A percentile compares a stretch with the other conserved stretches of the same genome.
Conservation (phyloP, 2,797 vertebrate genomes). For the Heteromormyrus szaboi region DNA sequence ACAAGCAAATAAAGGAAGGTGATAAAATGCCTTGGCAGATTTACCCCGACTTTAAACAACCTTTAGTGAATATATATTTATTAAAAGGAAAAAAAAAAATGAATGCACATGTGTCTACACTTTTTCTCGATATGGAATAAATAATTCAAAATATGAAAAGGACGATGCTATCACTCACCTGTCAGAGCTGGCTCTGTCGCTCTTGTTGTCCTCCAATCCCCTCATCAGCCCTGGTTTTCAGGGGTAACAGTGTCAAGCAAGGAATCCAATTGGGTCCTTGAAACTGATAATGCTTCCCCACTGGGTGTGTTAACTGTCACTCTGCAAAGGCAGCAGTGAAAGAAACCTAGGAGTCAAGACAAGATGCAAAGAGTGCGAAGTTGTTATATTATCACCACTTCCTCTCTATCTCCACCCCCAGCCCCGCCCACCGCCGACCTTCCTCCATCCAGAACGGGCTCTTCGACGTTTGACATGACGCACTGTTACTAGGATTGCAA, state of each 20-base stretch:
- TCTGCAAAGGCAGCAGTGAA: neutral
- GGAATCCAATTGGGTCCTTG: neutral
- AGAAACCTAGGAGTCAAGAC: neutral
- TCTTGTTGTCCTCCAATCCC: constrained; percentile 25
- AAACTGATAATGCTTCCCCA: neutral
- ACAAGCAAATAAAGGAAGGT: neutral
- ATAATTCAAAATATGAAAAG: neutral
- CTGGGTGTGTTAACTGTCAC: neutral
- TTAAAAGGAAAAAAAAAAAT: neutral
- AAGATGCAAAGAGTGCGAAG: neutral
- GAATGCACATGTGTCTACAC: neutral
- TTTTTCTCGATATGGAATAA: neutral
- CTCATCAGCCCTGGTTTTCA: constrained; percentile 28
- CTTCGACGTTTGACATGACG: constrained; percentile 23
- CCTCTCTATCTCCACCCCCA: neutral
- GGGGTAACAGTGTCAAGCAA: neutral
- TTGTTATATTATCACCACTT: constrained; percentile 6
- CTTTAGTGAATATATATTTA: neutral
- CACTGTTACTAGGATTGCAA: neutral
- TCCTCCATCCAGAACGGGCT: neutral
- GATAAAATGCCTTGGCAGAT: neutral
- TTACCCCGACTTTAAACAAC: neutral
- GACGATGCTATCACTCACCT: constrained; percentile 24
- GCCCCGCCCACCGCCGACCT: neutral
- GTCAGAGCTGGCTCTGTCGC: neutral